Base-by-base conservation (phyloP, 2,888 invertebrate species). In the Arrhopalites spinosus region DNA sequence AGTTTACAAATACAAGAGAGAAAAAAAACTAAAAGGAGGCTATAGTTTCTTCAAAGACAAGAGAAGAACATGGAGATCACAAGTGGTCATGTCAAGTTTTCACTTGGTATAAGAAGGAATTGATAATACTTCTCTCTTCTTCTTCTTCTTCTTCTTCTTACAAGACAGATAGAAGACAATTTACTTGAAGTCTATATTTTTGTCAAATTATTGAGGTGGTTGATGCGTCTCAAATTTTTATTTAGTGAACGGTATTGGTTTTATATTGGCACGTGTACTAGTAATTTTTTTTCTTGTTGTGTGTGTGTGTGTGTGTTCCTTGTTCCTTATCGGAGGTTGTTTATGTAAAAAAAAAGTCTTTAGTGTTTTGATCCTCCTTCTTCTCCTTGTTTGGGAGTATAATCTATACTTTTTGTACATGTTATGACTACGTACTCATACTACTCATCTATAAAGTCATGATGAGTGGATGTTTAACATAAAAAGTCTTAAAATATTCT, bases 221-320 rank as follows among this genome's bases (percentile, higher is more conserved):
- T 59, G 59, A 59, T 59, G 23, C 59, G 59, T 59, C 59, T 25
- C 59, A 59, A 59, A 59, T 27, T 27, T 25, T 25, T 59, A 25
- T 25, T 59, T 59, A 3, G 15, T 50, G 50, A 15, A 50, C 23
- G 23, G 59, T 23, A 59, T 59, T 27, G 25, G 25, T 59, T 59
- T 59, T 27, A 27, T 25, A 27, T 59, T 25, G 59, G 59, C 59
- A 59, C 59, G 59, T 59, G 25, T 59, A 7, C 7, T 36, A 3
- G 3, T 36, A 3, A 7, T 36, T 36, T 36, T 36, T 36, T 7
- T 17, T 53, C 53, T 8, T 53, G 17, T 53, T n/a, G n/a, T 17
- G 45, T 45, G 8, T 11, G n/a, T 53, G 53, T 17, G 53, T 13
- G 3, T 53, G 11, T 53, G 53, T 59, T 50, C 50, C 50, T n/a